These are phyloP conservation scores for Cnemophilus loriae DNA, from an alignment of 2,113 vertebrate species.

Conservation along the genomic window DNA sequence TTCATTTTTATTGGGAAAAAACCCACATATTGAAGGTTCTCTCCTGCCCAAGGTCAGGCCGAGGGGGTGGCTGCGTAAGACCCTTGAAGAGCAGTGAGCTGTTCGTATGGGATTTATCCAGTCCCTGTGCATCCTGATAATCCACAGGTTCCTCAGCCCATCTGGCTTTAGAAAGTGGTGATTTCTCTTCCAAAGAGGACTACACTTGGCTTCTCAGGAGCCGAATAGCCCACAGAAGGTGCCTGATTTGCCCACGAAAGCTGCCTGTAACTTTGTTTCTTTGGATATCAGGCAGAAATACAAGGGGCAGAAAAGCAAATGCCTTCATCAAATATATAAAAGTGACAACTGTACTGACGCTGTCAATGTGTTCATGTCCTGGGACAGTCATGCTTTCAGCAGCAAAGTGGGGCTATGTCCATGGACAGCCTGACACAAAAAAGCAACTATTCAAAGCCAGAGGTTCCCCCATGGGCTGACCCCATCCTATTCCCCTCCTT, in stretches of 20 bases:
- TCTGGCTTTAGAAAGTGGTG: background rate
- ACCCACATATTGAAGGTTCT: fast-evolving
- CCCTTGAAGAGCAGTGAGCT: background rate
- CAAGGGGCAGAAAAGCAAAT: background rate
- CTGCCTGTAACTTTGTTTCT: background rate
- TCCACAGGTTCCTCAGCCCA: background rate
- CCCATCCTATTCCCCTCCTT: background rate
- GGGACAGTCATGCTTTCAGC: fast-evolving
- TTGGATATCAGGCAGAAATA: background rate
- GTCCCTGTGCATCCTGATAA: background rate
- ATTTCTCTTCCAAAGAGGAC: background rate
- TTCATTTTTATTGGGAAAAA: background rate
- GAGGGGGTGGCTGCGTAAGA: background rate
- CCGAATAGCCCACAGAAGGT: background rate
- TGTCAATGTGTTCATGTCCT: fast-evolving
- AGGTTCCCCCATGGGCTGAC: background rate
- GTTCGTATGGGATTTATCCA: background rate
- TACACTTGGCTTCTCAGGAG: background rate
- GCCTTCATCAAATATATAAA: background rate
- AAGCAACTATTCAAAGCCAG: background rate
- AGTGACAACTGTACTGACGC: fast-evolving
- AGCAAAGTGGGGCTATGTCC: fast-evolving
- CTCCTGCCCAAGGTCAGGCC: background rate
- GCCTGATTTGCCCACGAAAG: background rate
- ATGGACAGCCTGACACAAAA: background rate